Conservation (phyloP, 1,140 invertebrate species). For the Spodoptera litura region DNA sequence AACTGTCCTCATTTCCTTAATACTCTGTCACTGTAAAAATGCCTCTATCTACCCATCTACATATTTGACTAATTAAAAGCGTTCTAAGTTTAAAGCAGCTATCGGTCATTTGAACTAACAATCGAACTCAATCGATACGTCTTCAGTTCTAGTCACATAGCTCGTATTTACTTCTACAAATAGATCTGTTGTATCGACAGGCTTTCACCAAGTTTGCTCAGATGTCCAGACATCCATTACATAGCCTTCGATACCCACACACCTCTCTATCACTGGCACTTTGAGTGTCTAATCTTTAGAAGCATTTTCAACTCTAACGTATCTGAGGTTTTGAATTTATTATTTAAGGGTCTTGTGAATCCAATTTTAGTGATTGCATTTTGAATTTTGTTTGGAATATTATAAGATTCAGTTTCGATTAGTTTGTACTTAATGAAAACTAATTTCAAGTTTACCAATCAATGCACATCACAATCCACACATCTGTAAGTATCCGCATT, state of each 20-base stretch:
- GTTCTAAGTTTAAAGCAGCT: too few relatives aligned
- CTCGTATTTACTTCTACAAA: slow-evolving; percentile 11
- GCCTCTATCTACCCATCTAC: too few relatives aligned
- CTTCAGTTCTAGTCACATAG: too few relatives aligned
- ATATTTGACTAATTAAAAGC: too few relatives aligned
- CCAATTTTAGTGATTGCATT: slow-evolving; percentile 18
- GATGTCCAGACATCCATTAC: slow-evolving; percentile 17
- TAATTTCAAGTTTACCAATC: too few relatives aligned
- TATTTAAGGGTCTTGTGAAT: neutral
- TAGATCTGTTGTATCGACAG: slow-evolving; percentile 11
- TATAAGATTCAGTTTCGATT: neutral
- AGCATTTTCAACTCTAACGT: neutral
- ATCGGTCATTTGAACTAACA: too few relatives aligned
- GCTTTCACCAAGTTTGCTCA: slow-evolving; percentile 24
- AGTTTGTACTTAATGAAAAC: too few relatives aligned
- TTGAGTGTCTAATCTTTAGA: slow-evolving; percentile 16
- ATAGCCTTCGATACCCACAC: neutral
- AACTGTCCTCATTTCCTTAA: too few relatives aligned
- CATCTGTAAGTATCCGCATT: too few relatives aligned
- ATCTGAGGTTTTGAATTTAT: neutral
- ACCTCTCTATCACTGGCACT: slow-evolving; percentile 14
- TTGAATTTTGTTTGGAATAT: neutral
- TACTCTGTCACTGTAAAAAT: too few relatives aligned
- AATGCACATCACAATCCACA: too few relatives aligned
- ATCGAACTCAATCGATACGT: too few relatives aligned